A percentile compares a stretch with the other conserved stretches of the same genome.
Evolutionary conservation across 2,888 invertebrate genomes (phyloP).

Genomic region (Athripsodes cinereus): DNA sequence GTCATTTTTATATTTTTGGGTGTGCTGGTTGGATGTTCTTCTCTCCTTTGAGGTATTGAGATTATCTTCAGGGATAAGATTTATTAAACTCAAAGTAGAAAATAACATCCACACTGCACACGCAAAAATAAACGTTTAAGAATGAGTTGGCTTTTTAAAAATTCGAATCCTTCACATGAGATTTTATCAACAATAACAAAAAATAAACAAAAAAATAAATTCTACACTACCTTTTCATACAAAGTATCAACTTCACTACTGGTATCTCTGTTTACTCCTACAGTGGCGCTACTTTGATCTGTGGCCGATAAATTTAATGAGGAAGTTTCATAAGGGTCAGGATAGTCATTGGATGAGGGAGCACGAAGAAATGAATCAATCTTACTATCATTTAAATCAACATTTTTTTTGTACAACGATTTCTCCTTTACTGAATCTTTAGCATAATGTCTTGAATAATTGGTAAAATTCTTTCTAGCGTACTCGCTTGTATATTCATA

Average conservation of each 20-base stretch:
- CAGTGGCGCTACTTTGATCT: background rate
- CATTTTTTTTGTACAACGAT: background rate
- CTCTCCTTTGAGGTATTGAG: too few species aligned
- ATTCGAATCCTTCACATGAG: too few species aligned
- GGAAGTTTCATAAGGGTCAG: background rate
- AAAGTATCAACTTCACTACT: constrained; percentile 16
- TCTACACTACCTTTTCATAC: constrained; percentile 20
- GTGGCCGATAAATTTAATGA: background rate
- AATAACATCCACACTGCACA: too few species aligned
- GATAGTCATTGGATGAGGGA: background rate
- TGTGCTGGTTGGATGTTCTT: too few species aligned
- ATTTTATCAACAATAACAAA: background rate
- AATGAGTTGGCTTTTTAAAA: too few species aligned
- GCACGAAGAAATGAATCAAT: background rate
- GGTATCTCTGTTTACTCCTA: constrained; percentile 2
- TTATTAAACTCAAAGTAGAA: too few species aligned
- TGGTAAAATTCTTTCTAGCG: background rate
- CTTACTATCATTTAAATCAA: background rate
- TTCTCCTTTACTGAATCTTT: background rate
- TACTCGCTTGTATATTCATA: background rate
- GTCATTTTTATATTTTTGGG: too few species aligned
- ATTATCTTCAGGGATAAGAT: too few species aligned
- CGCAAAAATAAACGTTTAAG: too few species aligned
- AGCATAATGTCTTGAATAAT: background rate
- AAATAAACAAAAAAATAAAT: constrained; percentile 4